Base-by-base conservation (phyloP, 2,113 vertebrate species). In the Tautogolabrus adspersus region DNA sequence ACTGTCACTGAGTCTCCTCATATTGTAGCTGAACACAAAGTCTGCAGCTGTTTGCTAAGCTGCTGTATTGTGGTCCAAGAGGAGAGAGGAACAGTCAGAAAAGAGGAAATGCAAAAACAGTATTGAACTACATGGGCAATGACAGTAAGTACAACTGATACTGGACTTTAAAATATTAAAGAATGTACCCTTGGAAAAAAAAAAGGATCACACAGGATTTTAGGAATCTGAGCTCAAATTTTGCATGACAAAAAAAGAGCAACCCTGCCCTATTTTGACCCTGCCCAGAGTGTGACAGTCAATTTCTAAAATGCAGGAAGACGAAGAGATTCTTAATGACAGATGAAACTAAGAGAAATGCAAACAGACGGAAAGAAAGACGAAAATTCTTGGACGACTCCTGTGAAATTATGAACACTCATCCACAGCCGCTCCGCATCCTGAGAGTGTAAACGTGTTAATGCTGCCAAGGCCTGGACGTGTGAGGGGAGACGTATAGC, bases 391-490 rank as follows among this genome's bases (percentile, higher is more conserved):
- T 64, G 66, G 74, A 10, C 64, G 66, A 3, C 23, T 9, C 77
- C 44, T 26, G 82, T 66, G 72, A 83, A 75, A 85, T 84, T 84
- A 79, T 85, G 72, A 83, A 89, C 30, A 55, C 72, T 57, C 80
- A 68, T 85, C 85, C 68, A n/a, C 81, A 66, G 75, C 66, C 60
- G 74, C 71, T 71, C 58, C n/a, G 79, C 85, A 71, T 74, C 77
- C 82, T 42, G 72, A 62, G 75, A 79, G 80, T 71, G 83, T 81
- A 88, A 91, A 91, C 77, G 79, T 87, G 85, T 89, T 89, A 77
- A 87, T 88, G 87, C 74, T 89, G 86, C 69, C 42, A 80, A 67
- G 70, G 59, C 56, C 82, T 51, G 60, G 81, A 72, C 10, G 62
- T 76, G 65, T 71, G 81, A 93, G 70, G 57, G 47, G 44, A 88